Percentiles rank a stretch among this genome's conserved stretches.
phyloP scores from a whole-genome alignment of 2,888 invertebrate genomes.

The Bruchidius siliquastri region DNA sequence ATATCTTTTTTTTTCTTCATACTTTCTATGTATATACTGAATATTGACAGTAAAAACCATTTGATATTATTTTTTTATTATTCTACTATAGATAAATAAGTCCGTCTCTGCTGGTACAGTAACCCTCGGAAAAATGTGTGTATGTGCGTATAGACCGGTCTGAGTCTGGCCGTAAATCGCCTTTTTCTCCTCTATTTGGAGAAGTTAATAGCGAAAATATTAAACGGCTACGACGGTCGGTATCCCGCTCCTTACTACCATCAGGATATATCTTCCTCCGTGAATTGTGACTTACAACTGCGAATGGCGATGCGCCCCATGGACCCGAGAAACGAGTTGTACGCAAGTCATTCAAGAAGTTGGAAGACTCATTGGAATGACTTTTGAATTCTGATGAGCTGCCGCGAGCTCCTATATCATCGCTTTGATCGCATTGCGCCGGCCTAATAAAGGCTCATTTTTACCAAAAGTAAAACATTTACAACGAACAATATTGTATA shows the following conservation, averaged over 20 bases:
- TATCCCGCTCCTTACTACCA: not conserved
- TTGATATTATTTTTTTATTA: too few species aligned
- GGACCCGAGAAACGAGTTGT: not conserved
- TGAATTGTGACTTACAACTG: not conserved
- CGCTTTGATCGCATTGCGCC: too few species aligned
- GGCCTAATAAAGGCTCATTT: too few species aligned
- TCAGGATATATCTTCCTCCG: not conserved
- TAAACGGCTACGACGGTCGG: constrained; percentile 3
- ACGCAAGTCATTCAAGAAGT: not conserved
- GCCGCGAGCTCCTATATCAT: too few species aligned
- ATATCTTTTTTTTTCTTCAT: too few species aligned
- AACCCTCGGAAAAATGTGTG: not conserved
- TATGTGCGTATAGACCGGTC: not conserved
- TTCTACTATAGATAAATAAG: not conserved
- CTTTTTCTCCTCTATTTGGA: constrained; percentile 5
- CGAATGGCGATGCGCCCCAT: not conserved
- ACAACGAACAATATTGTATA: too few species aligned
- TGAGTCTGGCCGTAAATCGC: constrained; percentile 10
- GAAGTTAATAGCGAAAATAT: constrained; percentile 12
- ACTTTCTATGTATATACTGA: too few species aligned
- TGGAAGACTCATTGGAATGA: not conserved
- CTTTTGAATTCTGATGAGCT: not conserved
- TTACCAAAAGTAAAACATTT: too few species aligned
- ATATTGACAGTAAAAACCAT: too few species aligned
- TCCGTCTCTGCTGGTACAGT: not conserved